Percentiles rank a stretch among this genome's conserved stretches.
These are phyloP conservation scores for Falcaria lacertinaria DNA, from an alignment of 2,888 invertebrate species.

Conservation along the genomic window DNA sequence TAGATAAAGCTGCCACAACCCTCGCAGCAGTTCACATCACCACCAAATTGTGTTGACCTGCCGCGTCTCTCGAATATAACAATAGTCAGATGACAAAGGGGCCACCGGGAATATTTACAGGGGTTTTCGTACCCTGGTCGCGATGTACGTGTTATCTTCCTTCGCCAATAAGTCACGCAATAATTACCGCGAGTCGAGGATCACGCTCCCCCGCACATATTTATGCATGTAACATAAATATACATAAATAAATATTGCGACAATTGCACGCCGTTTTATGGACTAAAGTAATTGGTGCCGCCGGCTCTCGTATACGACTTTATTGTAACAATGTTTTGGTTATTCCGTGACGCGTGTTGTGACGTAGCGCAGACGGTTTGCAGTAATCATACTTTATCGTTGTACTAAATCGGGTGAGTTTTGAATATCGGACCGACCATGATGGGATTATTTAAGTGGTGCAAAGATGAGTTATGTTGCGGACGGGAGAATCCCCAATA, in stretches of 20 bases:
- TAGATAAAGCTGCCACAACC: slow-evolving; percentile 71
- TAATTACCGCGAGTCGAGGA: slow-evolving; percentile 71
- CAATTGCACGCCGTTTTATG: slow-evolving; percentile 53
- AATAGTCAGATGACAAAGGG: slow-evolving; percentile 6
- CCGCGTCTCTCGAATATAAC: slow-evolving; percentile 10
- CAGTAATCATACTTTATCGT: neutral
- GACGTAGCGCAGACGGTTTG: neutral
- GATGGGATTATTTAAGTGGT: too few species aligned
- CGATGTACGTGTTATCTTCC: slow-evolving; percentile 70
- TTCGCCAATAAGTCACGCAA: slow-evolving; percentile 77
- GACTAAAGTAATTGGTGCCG: slow-evolving; percentile 45
- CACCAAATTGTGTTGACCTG: slow-evolving; percentile 42
- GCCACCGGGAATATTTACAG: slow-evolving; percentile 11
- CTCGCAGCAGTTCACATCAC: slow-evolving; percentile 48
- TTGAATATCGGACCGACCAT: too few species aligned
- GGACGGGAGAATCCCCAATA: too few species aligned
- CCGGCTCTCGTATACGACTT: slow-evolving; percentile 31
- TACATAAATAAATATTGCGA: slow-evolving; percentile 59
- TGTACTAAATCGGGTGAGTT: neutral
- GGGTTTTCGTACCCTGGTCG: slow-evolving; percentile 44
- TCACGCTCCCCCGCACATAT: slow-evolving; percentile 68
- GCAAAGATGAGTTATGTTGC: too few species aligned
- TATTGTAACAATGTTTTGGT: slow-evolving; percentile 28
- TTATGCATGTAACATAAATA: slow-evolving; percentile 65
- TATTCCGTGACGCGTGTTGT: slow-evolving; percentile 23